These are phyloP conservation scores for Anableps anableps DNA, from an alignment of 2,797 vertebrate genomes.

Conservation along the genomic window DNA sequence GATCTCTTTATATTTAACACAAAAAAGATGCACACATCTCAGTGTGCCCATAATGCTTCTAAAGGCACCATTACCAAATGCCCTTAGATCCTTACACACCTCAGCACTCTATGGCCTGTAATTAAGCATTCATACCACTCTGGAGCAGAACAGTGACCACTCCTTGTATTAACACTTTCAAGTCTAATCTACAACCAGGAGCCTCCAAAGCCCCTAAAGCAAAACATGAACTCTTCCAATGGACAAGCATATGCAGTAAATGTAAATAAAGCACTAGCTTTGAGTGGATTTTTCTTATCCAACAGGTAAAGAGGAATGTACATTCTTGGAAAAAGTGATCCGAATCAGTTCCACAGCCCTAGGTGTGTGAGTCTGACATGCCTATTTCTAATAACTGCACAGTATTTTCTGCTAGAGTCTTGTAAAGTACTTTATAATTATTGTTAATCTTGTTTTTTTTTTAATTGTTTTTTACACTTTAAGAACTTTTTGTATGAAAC, in stretches of 20 bases:
- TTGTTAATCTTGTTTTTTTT: too few relatives aligned
- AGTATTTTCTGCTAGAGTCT: too few relatives aligned
- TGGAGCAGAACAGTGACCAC: constrained; percentile 57
- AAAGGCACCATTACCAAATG: constrained; percentile 11
- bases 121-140: constrained; percentile 60
- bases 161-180: constrained; percentile 60
- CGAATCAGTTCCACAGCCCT: too few relatives aligned
- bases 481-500: too few relatives aligned
- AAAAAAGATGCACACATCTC: background rate
- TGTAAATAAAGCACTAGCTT: background rate
- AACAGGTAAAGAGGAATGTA: too few relatives aligned
- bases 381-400: too few relatives aligned
- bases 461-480: too few relatives aligned
- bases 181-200: constrained; percentile 47
- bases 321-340: too few relatives aligned
- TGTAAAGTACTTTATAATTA: too few relatives aligned
- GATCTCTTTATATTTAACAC: background rate
- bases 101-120: constrained; percentile 49
- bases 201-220: constrained; percentile 23
- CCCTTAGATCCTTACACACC: constrained; percentile 12
- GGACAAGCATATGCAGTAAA: background rate
- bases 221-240: constrained; percentile 27
- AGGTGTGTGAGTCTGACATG: too few relatives aligned
- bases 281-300: background rate
- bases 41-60: constrained; percentile 1